Evolutionary conservation across 2,888 invertebrate species (phyloP), one percentile per base, ranked within the genome.

Genomic region (Tetrapedia diversipes): DNA sequence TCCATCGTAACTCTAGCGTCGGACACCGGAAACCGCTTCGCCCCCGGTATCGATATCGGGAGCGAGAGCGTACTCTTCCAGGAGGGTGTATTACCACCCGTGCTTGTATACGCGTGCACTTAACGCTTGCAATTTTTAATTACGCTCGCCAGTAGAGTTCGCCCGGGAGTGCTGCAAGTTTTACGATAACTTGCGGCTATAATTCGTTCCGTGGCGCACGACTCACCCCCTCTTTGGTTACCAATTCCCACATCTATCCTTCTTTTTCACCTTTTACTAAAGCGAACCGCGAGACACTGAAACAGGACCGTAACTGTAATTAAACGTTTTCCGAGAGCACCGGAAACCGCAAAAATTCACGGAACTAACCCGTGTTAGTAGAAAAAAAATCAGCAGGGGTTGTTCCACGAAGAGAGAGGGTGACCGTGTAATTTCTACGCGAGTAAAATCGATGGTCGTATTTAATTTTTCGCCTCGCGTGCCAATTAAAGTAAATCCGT

Each of bases 71-170:
- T 19, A 22, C 22, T 51, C 54, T 57, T 49, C 29, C 6, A 56
- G 60, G 72, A 60, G 19, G 22, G 11, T 14, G 19, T 11, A 59
- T 51, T 22, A 49, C 32, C 57, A n/a, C 41, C 22, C 45, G 11
- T 39, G 61, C 4, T 63, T 73, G 57, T 67, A 63, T 67, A 71
- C 59, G 51, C 43, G 73, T 63, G 77, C 76, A 76, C 76, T 80
- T 80, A 80, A 71, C 66, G 70, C 61, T 59, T 64, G 77, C 45
- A 77, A 77, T 77, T 77, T 77, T 77, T 77, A 77, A 77, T 74
- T 75, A 77, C 74, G 37, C 43, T 37, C 41, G 7, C 45, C 34
- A n/a, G 11, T n/a, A 61, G 34, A 56, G 37, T 41, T 51, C 39
- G 53, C 56, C 29, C n/a, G n/a, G 29, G 19, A 45, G 43, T 22